phyloP scores from a whole-genome alignment of 2,888 invertebrate genomes.

The Cerceris rybyensis region DNA sequence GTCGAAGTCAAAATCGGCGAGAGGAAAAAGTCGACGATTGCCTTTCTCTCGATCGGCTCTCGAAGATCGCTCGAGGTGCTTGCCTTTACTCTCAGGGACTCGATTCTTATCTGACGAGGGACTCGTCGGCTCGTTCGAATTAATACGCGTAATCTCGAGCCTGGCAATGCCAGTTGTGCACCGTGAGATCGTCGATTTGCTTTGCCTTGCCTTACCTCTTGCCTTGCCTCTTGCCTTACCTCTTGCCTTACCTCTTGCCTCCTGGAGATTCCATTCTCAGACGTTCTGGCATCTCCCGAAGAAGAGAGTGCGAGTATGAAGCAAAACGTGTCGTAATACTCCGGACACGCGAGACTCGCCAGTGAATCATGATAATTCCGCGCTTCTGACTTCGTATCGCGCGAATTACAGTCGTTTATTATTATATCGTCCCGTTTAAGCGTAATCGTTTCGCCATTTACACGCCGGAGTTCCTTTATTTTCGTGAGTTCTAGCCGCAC shows the following conservation, averaged over 20 bases:
- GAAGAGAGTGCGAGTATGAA: conserved; percentile 26
- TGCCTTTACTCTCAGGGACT: conserved; percentile 24
- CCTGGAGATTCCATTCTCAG: conserved; percentile 43
- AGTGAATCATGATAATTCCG: conserved; percentile 30
- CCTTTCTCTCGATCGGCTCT: conserved; percentile 38
- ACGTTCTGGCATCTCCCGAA: conserved; percentile 21
- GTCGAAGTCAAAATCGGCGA: conserved; percentile 30
- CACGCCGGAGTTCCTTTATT: no score
- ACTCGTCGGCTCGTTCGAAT: conserved; percentile 11
- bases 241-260: not conserved
- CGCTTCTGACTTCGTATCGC: conserved; percentile 1
- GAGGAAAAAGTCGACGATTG: conserved; percentile 27
- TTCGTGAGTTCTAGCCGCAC: no score
- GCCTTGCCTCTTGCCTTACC: not conserved
- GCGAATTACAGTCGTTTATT: not conserved
- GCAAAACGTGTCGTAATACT: conserved; percentile 39
- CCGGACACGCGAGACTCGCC: conserved; percentile 11
- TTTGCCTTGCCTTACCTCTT: not conserved
- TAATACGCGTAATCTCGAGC: conserved; percentile 32
- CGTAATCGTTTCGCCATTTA: no score
- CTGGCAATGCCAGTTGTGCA: conserved; percentile 38
- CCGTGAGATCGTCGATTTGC: conserved; percentile 34
- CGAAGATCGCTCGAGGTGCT: not conserved
- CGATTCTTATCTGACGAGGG: conserved; percentile 29
- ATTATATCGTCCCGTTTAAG: not conserved